Percentiles rank a stretch among this genome's conserved stretches.
phyloP scores from a whole-genome alignment of 2,888 invertebrate genomes.

The Himalopsyche anomala region DNA sequence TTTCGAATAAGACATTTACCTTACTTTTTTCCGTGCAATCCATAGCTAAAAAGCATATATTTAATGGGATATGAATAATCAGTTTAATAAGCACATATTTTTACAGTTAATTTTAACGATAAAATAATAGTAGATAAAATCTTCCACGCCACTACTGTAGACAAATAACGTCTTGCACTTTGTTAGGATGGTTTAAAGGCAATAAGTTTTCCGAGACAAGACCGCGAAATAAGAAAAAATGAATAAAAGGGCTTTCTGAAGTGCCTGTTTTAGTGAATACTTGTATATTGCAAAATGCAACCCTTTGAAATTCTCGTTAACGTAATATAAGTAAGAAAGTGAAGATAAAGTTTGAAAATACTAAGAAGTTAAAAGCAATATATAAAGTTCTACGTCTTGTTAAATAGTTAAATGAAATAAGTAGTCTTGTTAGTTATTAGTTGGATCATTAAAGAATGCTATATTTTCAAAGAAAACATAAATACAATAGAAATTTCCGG shows the following conservation, averaged over 20 bases:
- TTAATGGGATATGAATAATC: too few species aligned
- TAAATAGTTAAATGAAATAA: constrained; percentile 2
- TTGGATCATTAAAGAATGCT: neutral
- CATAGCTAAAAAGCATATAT: too few species aligned
- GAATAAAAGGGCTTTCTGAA: constrained; percentile 50
- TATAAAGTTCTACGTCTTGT: neutral
- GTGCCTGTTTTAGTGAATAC: constrained; percentile 54
- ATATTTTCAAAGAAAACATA: neutral
- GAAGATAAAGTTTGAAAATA: neutral
- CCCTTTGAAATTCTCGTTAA: constrained; percentile 26
- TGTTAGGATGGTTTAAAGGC: constrained; percentile 57
- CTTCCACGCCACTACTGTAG: neutral
- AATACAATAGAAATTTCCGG: too few species aligned
- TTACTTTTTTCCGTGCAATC: too few species aligned
- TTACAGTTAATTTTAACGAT: too few species aligned
- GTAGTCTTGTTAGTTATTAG: constrained; percentile 13
- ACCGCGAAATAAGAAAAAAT: constrained; percentile 50
- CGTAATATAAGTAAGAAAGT: neutral
- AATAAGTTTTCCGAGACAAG: constrained; percentile 55
- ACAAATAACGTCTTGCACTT: constrained; percentile 52
- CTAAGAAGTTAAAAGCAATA: constrained; percentile 22
- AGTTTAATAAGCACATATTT: too few species aligned
- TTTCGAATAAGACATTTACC: too few species aligned
- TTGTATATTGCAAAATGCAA: constrained; percentile 28
- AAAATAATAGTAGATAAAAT: neutral